Evolutionary conservation across 2,797 vertebrate species (phyloP).

Genomic region (Urosaurus nigricauda): DNA sequence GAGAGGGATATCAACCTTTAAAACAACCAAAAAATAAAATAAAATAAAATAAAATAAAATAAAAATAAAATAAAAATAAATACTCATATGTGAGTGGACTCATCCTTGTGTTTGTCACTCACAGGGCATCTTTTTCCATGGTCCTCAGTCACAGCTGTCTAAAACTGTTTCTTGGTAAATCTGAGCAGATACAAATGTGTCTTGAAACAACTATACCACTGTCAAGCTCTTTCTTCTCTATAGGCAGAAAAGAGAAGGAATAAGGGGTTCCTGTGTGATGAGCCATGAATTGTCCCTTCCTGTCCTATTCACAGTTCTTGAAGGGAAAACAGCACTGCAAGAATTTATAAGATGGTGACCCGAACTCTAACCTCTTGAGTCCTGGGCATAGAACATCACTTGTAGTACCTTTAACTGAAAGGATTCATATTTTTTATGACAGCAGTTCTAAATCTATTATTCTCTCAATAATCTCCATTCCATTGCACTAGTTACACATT

Average conservation of each 20-base stretch:
- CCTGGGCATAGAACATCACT: not conserved
- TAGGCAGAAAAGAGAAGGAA: not conserved
- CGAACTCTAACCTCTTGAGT: not conserved
- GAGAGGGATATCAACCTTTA: too few species aligned
- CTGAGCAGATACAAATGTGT: too few species aligned
- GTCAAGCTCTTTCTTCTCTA: too few species aligned
- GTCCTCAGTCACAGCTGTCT: not conserved
- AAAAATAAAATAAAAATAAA: too few species aligned
- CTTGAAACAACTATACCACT: not conserved
- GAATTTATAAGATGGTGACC: not conserved
- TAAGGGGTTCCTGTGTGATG: not conserved
- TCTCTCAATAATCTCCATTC: not conserved
- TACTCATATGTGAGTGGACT: too few species aligned
- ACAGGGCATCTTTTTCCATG: not conserved
- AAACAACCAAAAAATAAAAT: too few species aligned
- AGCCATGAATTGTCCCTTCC: not conserved
- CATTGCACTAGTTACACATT: not conserved
- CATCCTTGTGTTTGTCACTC: too few species aligned
- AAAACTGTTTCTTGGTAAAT: not conserved
- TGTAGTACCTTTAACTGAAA: not conserved
- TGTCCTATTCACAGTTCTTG: not conserved
- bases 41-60: too few species aligned
- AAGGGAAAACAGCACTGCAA: not conserved
- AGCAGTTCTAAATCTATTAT: not conserved
- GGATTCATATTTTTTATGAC: not conserved